Evolutionary conservation across 2,888 invertebrate genomes (phyloP).

Genomic region (Rhagonycha lutea): DNA sequence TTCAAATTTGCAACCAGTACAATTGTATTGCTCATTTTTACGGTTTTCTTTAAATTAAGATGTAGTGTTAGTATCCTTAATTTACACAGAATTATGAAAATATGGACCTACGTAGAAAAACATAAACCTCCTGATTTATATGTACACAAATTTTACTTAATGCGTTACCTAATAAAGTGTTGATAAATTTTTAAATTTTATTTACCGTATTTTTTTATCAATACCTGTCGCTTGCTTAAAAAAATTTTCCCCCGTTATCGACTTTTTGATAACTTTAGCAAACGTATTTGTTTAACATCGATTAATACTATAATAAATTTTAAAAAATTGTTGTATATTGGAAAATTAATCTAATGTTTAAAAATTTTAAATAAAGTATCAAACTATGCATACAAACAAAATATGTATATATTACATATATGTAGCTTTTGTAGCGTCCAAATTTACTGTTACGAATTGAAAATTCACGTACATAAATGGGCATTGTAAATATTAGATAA

Average conservation of each 20-base stretch:
- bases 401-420: slow-evolving; percentile 8
- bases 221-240: neutral
- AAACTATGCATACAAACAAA: slow-evolving; percentile 17
- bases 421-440: slow-evolving; percentile 40
- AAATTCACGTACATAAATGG: slow-evolving; percentile 27
- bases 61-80: neutral
- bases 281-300: neutral
- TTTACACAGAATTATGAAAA: neutral
- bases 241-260: neutral
- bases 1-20: neutral
- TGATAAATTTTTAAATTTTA: neutral
- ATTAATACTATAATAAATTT: neutral
- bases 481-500: slow-evolving; percentile 35
- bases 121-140: neutral
- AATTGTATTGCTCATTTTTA: neutral
- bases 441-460: slow-evolving; percentile 30
- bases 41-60: neutral
- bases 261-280: neutral
- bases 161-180: neutral
- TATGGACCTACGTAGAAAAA: neutral
- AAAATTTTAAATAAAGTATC: slow-evolving; percentile 28
- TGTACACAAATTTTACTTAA: neutral
- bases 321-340: slow-evolving; percentile 22
- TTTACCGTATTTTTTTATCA: neutral
- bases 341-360: slow-evolving; percentile 4